Conservation (phyloP, 2,113 vertebrate genomes). For the Antechinus flavipes region DNA sequence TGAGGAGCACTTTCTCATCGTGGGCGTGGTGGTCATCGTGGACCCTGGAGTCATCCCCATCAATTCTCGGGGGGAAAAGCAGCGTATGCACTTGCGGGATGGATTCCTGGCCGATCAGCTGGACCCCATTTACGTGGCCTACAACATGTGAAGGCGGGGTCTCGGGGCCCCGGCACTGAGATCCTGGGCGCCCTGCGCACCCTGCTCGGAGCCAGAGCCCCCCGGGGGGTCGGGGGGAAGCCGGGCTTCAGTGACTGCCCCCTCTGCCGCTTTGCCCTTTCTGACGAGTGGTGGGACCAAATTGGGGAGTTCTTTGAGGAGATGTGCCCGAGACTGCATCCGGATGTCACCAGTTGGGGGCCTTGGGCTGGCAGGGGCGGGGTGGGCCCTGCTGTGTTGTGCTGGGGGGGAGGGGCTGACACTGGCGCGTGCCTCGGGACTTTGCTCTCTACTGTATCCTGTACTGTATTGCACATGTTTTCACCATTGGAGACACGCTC, state of each 20-base stretch:
- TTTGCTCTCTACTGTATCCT: constrained; percentile 69
- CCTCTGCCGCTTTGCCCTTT: constrained; percentile 35
- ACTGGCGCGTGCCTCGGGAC: background rate
- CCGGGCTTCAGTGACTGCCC: constrained; percentile 18
- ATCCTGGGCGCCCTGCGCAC: rapidly evolving
- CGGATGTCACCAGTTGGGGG: no score
- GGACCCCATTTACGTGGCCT: constrained; percentile 98
- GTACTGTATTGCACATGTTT: constrained; percentile 78
- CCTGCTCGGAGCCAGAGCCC: no score
- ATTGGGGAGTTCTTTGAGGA: constrained; percentile 62
- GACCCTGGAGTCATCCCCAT: constrained; percentile 97
- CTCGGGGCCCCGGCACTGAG: background rate
- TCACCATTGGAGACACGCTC: constrained; percentile 61
- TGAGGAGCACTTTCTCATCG: constrained; percentile 97
- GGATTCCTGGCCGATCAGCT: constrained; percentile 97
- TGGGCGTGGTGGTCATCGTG: constrained; percentile 96
- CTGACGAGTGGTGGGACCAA: constrained; percentile 31
- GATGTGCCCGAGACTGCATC: constrained; percentile 16
- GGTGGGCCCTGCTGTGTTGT: background rate
- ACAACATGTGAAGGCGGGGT: constrained; percentile 91
- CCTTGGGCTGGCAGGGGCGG: no score
- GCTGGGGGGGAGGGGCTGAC: background rate
- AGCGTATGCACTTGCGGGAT: constrained; percentile 97
- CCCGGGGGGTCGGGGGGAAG: background rate
- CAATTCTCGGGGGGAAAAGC: constrained; percentile 97